These are phyloP conservation scores for Hipparchia sbordonii DNA, from an alignment of 2,888 invertebrate genomes.

Conservation along the genomic window DNA sequence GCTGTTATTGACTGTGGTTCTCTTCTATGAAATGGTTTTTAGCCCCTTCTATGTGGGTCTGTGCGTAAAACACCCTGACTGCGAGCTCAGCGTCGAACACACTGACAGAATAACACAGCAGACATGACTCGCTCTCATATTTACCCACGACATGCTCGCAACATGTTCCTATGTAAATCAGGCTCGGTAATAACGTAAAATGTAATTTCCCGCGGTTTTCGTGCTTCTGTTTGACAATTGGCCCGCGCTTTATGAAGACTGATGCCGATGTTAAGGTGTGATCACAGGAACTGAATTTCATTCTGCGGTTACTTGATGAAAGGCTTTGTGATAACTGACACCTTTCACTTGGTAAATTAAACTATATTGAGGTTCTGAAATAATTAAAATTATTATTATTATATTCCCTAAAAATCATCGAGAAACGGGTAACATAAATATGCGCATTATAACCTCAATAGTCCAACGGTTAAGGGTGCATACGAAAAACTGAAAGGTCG, in stretches of 20 bases:
- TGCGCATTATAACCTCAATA: too few relatives aligned
- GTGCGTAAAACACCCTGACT: neutral
- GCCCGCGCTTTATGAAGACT: neutral
- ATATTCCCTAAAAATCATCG: too few relatives aligned
- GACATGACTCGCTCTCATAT: neutral
- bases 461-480: too few relatives aligned
- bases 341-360: too few relatives aligned
- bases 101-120: neutral
- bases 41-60: too few relatives aligned
- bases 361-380: too few relatives aligned
- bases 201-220: constrained; percentile 15
- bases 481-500: too few relatives aligned
- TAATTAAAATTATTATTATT: too few relatives aligned
- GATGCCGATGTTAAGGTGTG: neutral
- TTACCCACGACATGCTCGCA: neutral
- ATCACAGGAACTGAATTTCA: neutral
- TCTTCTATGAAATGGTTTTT: too few relatives aligned
- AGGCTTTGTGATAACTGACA: neutral
- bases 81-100: neutral
- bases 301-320: neutral
- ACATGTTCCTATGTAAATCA: neutral
- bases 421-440: too few relatives aligned
- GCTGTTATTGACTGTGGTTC: too few relatives aligned
- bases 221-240: constrained; percentile 8
- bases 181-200: constrained; percentile 5